These are phyloP conservation scores for Sinosuthora webbiana DNA, from an alignment of 2,113 vertebrate genomes.

Conservation along the genomic window DNA sequence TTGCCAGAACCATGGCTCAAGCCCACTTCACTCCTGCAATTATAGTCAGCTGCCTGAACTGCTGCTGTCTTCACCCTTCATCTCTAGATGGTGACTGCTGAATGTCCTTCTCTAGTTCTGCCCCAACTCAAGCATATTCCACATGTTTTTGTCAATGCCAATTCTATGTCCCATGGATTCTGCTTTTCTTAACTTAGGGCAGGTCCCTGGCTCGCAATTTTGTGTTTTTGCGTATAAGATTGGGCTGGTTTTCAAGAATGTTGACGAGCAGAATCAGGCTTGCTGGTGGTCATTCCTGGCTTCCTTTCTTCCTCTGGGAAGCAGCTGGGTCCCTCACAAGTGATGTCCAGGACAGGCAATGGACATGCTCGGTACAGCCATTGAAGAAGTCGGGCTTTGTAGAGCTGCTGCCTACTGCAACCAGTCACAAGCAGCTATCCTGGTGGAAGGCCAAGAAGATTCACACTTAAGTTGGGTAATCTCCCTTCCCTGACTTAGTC, in stretches of 20 bases:
- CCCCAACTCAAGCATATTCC: background rate
- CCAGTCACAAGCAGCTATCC: background rate
- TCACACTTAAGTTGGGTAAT: background rate
- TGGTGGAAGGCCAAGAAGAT: background rate
- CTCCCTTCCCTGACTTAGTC: background rate
- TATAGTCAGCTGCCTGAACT: background rate
- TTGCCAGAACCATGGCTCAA: background rate
- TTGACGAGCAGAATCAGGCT: background rate
- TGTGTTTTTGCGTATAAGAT: background rate
- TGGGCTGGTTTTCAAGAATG: background rate
- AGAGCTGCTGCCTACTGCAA: background rate
- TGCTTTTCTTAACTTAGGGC: background rate
- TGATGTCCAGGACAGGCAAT: rapidly evolving
- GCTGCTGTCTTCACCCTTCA: background rate
- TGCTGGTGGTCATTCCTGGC: background rate
- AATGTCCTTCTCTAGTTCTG: background rate
- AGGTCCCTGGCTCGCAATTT: background rate
- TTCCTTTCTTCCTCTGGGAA: background rate
- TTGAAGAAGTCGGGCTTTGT: background rate
- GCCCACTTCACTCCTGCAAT: background rate
- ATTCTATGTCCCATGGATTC: background rate
- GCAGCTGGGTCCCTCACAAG: background rate
- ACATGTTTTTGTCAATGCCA: background rate
- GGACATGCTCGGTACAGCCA: rapidly evolving
- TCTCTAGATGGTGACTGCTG: background rate